Base-by-base conservation (phyloP, 2,888 invertebrate species). In the Dinocampus coccinellae region DNA sequence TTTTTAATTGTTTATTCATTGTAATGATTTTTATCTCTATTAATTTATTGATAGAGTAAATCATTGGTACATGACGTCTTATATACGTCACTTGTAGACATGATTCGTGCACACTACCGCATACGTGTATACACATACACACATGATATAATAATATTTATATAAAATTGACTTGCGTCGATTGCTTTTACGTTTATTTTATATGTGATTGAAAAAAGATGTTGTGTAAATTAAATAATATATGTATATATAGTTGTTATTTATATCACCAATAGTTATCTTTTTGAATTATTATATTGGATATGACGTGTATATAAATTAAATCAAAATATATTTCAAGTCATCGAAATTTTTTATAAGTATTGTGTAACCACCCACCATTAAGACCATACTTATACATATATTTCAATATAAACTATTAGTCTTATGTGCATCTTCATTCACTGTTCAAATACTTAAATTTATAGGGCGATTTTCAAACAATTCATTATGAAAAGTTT, bases 81-180 rank as follows among this genome's bases (percentile, higher is more conserved):
- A 1, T 47, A 47, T 20, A 20, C 16, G 47, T 47, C 7, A 3
- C 47, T 16, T 16, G 7, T n/a, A 39, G 39, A n/a, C n/a, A 39
- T n/a, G n/a, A n/a, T 20, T n/a, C 47, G 16, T 47, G 47, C 9
- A 47, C 47, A 47, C 47, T 6, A 3, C 6, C n/a, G 16, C 20
- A 16, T n/a, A 7, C 6, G 16, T 3, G 71, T 75, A 61, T 75
- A 55, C 77, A 74, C 77, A 78, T 80, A 80, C 78, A 82, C 80
- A 81, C 80, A 78, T 81, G 81, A 85, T 85, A 62, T 84, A 84
- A 47, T 6, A 1, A 16, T 20, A 16, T 16, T 79, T 82, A 83
- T 86, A 86, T 80, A 87, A 86, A 86, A 86, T 86, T 86, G 86
- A 85, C 85, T 85, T 84, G 79, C 82, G 82, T 83, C 82, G 83